Percentiles rank a stretch among this genome's conserved stretches.
phyloP scores from a whole-genome alignment of 2,113 vertebrate genomes.

The Platichthys flesus region DNA sequence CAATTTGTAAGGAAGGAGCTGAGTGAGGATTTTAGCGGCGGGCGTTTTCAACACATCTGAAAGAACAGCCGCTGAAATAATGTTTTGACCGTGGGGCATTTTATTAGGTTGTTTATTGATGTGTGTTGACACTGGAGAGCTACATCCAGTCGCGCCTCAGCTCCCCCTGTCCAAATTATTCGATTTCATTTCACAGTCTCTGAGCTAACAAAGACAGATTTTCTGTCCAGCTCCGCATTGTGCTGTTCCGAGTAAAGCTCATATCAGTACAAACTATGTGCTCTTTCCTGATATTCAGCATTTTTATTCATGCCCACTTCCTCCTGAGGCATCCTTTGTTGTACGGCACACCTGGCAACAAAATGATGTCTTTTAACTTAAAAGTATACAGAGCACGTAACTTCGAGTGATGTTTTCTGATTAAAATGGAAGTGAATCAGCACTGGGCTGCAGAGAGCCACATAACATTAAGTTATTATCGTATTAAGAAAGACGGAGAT shows the following conservation, averaged over 20 bases:
- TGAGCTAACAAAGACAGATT: constrained; percentile 71
- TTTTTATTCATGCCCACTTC: constrained; percentile 61
- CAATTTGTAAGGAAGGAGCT: constrained; percentile 22
- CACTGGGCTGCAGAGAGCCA: constrained; percentile 4
- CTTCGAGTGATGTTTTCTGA: constrained; percentile 36
- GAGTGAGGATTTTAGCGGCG: constrained; percentile 30
- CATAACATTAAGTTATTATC: constrained; percentile 10
- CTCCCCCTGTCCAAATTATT: constrained; percentile 71
- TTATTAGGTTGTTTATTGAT: constrained; percentile 77
- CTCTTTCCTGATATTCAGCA: constrained; percentile 55
- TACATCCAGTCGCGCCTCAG: constrained; percentile 54
- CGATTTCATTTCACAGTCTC: constrained; percentile 74
- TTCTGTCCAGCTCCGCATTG: constrained; percentile 61
- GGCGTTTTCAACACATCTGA: constrained; percentile 31
- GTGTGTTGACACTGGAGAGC: constrained; percentile 73
- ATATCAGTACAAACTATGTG: constrained; percentile 41
- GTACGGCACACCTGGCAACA: constrained; percentile 43
- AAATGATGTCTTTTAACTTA: constrained; percentile 52
- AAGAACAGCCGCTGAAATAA: constrained; percentile 54
- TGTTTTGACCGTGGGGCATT: constrained; percentile 63
- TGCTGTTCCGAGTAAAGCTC: constrained; percentile 56
- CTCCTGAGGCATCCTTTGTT: constrained; percentile 57
- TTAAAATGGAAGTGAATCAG: constrained; percentile 31
- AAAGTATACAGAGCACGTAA: constrained; percentile 8
- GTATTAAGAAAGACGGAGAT: constrained; percentile 26